Evolutionary conservation across 1,140 invertebrate genomes (phyloP).

Genomic region (Drosophila kurseongensis): DNA sequence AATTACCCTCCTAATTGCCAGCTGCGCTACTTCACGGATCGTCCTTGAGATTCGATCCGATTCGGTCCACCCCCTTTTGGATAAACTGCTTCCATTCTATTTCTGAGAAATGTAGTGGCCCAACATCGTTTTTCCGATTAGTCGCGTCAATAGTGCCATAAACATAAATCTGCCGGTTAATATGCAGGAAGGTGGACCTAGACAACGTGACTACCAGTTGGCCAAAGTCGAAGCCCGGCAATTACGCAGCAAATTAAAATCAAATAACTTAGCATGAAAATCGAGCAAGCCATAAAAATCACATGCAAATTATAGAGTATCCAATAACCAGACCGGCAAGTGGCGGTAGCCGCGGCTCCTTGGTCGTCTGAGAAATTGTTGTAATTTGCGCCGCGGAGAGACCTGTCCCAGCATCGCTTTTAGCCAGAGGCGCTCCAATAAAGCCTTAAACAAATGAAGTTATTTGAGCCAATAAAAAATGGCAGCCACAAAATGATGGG

Average conservation of each 20-base stretch:
- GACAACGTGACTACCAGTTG: conserved; percentile 38
- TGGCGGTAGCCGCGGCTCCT: conserved; percentile 16
- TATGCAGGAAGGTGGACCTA: conserved; percentile 43
- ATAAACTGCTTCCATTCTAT: conserved; percentile 41
- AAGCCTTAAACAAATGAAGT: conserved; percentile 80
- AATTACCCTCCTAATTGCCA: conserved; percentile 14
- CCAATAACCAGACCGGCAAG: conserved; percentile 40
- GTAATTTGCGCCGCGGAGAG: conserved; percentile 67
- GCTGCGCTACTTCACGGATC: conserved; percentile 25
- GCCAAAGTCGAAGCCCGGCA: conserved; percentile 40
- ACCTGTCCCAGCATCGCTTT: conserved; percentile 37
- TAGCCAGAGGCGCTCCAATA: conserved; percentile 61
- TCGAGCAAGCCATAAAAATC: conserved; percentile 77
- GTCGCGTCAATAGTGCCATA: conserved; percentile 63
- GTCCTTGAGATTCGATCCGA: conserved; percentile 40
- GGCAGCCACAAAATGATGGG: conserved; percentile 42
- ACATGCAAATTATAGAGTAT: conserved; percentile 82
- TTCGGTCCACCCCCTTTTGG: conserved; percentile 20
- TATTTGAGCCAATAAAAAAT: conserved; percentile 78
- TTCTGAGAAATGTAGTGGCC: conserved; percentile 31
- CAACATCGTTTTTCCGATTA: conserved; percentile 31
- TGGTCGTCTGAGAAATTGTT: conserved; percentile 64
- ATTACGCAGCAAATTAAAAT: conserved; percentile 84
- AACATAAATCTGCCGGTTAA: conserved; percentile 69
- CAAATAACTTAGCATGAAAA: conserved; percentile 82